Evolutionary conservation across 2,113 vertebrate genomes (phyloP), one percentile per base, ranked within the genome.

Genomic region (Danionella cerebrum): DNA sequence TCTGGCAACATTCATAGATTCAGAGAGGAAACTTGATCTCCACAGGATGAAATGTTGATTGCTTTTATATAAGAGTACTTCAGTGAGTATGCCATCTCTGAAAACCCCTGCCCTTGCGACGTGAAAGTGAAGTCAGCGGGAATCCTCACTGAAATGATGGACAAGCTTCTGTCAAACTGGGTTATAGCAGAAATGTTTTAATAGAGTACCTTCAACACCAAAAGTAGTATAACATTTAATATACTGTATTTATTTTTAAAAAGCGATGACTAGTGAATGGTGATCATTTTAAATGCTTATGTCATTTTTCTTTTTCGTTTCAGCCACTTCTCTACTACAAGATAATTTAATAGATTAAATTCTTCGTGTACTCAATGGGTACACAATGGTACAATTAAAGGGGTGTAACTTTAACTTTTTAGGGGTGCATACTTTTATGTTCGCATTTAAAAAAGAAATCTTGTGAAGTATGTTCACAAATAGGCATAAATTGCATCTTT

Each of bases 31-130:
- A 55, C 29, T 55, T 55, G 53, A 36, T 31, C 38, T 50, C 22
- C 5, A 35, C 25, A 39, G 59, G 36, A 59, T 52, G 55, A 59
- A 72, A 71, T 29, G 25, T 38, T 44, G 16, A 67, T 67, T 67
- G 22, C 11, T 67, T n/a, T 58, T 72, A 45, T 59, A 22, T 59
- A 53, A 53, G 35, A 27, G 42, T 54, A 22, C 18, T 54, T 44
- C 9, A 38, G 14, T 36, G 38, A 38, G 25, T 36, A 67, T 45
- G 19, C 39, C 18, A 42, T 57, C 51, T 33, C 51, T 33, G 27
- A 19, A 16, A 53, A 33, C 19, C 27, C 18, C 27, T 27, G 38
- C 27, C 27, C 22, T 42, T 27, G 36, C 42, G 35, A 24, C 42
- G 55, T 16, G 16, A 11, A 14, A 13, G 5, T 52, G 24, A n/a